A percentile compares a stretch with the other conserved stretches of the same genome.
Evolutionary conservation across 1,140 invertebrate genomes (phyloP).

Genomic region (Drosophila bocqueti): DNA sequence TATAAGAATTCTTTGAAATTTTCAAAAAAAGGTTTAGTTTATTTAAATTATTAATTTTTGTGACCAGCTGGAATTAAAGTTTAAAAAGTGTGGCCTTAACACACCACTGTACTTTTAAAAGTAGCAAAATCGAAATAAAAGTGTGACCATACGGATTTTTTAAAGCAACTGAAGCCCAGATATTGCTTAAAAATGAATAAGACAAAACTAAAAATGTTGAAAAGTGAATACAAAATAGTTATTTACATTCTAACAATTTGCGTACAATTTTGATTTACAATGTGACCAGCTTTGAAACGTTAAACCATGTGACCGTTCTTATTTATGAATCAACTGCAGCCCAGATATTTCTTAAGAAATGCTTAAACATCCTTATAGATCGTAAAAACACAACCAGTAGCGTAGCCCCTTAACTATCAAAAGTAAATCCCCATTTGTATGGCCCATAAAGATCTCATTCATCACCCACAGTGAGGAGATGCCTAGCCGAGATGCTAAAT

Average conservation of each 20-base stretch:
- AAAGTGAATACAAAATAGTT: no score
- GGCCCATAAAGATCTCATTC: slow-evolving; percentile 14
- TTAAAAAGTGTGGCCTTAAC: no score
- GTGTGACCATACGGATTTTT: not conserved
- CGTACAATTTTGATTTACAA: not conserved
- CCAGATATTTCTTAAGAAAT: not conserved
- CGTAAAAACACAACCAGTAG: not conserved
- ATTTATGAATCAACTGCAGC: not conserved
- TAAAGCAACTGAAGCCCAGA: not conserved
- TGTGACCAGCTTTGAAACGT: not conserved
- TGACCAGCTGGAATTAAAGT: not conserved
- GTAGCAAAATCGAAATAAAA: no score
- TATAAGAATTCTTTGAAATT: not conserved
- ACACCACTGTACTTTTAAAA: no score
- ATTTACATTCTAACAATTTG: not conserved
- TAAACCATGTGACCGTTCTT: not conserved
- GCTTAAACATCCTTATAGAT: no score
- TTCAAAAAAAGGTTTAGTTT: not conserved
- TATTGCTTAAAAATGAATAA: no score
- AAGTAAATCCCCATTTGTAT: slow-evolving; percentile 1
- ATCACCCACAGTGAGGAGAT: slow-evolving; percentile 1
- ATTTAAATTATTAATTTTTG: not conserved
- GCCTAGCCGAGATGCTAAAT: slow-evolving; percentile 5
- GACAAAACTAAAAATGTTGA: no score
- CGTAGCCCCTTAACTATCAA: not conserved